phyloP scores from a whole-genome alignment of 2,888 invertebrate genomes.

The Amphipoea lucens region DNA sequence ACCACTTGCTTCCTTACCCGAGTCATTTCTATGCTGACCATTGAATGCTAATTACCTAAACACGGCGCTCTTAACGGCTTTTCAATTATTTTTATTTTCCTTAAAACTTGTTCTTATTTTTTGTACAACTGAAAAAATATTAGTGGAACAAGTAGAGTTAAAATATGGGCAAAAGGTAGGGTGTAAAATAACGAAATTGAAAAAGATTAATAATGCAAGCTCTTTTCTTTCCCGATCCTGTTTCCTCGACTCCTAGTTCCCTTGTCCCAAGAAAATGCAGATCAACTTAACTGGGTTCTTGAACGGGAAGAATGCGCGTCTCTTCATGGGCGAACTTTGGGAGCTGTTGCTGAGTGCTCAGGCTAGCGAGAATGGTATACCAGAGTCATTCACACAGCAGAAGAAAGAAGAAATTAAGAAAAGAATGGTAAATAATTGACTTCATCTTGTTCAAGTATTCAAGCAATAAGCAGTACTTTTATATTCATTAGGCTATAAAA shows the following conservation, averaged over 20 bases:
- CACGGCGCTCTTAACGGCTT: conserved; percentile 83
- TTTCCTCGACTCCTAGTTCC: conserved; percentile 92
- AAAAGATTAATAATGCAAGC: conserved; percentile 75
- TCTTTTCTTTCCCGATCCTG: conserved; percentile 86
- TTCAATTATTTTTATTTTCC: conserved; percentile 69
- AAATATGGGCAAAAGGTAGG: conserved; percentile 66
- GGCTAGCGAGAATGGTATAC: conserved; percentile 98
- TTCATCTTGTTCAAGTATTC: not conserved
- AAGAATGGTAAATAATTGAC: conserved; percentile 91
- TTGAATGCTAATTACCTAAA: conserved; percentile 30
- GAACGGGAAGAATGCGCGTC: conserved; percentile 98
- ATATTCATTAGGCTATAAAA: not conserved
- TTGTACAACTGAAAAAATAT: conserved; percentile 56
- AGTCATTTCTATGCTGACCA: conserved; percentile 80
- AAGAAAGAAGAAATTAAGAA: conserved; percentile 99
- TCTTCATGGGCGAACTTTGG: conserved; percentile 99
- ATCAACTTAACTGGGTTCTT: conserved; percentile 99
- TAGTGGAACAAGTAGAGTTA: conserved; percentile 46
- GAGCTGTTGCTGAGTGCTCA: conserved; percentile 98
- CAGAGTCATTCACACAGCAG: conserved; percentile 97
- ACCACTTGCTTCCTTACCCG: conserved; percentile 84
- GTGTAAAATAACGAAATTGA: conserved; percentile 66
- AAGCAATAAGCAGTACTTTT: conserved; percentile 1
- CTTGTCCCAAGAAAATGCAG: conserved; percentile 99
- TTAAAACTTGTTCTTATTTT: conserved; percentile 56